Percentiles rank a stretch among this genome's conserved stretches.
phyloP scores from a whole-genome alignment of 2,888 invertebrate species.

The Phorcus lineatus region DNA sequence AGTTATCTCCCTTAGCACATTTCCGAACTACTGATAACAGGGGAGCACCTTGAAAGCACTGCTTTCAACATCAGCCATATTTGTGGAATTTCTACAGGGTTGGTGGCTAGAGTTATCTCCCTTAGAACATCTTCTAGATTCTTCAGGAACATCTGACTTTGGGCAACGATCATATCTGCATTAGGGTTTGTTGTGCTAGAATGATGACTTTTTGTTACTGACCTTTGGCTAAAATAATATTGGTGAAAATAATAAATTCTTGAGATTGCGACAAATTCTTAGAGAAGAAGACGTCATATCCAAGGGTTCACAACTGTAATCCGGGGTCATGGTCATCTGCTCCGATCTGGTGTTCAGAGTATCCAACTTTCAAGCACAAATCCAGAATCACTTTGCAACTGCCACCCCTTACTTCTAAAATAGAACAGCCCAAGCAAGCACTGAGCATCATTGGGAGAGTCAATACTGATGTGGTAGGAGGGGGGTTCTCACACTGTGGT shows the following conservation, averaged over 20 bases:
- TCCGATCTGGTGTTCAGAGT: not conserved
- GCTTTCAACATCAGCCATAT: too few relatives aligned
- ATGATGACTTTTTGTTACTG: too few relatives aligned
- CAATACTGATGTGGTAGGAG: constrained; percentile 3
- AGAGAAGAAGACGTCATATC: too few relatives aligned
- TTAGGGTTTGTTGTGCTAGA: too few relatives aligned
- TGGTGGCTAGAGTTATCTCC: not conserved
- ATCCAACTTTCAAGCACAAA: not conserved
- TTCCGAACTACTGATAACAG: too few relatives aligned
- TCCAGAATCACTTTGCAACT: not conserved
- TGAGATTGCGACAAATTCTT: too few relatives aligned
- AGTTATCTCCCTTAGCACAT: not conserved
- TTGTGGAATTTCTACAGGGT: too few relatives aligned
- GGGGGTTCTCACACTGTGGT: constrained; percentile 31
- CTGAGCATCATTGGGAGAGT: constrained; percentile 14
- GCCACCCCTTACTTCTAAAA: not conserved
- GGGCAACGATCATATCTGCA: too few relatives aligned
- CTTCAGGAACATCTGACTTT: too few relatives aligned
- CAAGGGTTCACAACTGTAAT: not conserved
- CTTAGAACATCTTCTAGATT: not conserved
- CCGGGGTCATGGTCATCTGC: not conserved
- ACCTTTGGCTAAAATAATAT: too few relatives aligned
- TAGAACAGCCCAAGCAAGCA: constrained; percentile 21
- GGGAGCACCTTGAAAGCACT: too few relatives aligned
- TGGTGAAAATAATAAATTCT: too few relatives aligned